Evolutionary conservation across 1,140 invertebrate species (phyloP).

Genomic region (Drosophila punjabiensis): DNA sequence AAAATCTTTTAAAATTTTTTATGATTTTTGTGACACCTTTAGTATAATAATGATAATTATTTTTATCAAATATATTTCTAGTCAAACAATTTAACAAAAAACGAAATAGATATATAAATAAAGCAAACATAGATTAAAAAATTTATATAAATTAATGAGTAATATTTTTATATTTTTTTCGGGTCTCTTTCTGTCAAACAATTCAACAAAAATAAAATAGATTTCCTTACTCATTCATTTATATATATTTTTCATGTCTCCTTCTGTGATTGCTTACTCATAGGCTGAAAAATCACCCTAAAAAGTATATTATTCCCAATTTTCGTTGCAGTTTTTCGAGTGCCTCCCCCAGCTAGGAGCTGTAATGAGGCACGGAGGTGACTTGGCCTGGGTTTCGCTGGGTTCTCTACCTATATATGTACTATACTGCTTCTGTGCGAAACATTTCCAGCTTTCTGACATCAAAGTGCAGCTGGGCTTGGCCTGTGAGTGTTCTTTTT

Average conservation of each 20-base stretch:
- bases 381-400: conserved; percentile 22
- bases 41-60: no score
- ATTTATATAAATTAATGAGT: no score
- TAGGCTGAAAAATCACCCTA: neutral
- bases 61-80: no score
- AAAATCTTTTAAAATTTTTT: no score
- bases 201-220: neutral
- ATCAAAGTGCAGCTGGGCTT: conserved; percentile 81
- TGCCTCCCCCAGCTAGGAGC: conserved; percentile 32
- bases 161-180: no score
- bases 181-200: neutral
- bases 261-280: neutral
- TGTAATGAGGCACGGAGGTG: conserved; percentile 65
- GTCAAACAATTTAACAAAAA: no score
- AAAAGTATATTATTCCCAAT: neutral
- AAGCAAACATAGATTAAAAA: no score
- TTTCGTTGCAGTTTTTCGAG: conserved; percentile 6
- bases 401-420: conserved; percentile 26
- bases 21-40: no score
- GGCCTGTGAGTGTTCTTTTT: conserved; percentile 43
- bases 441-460: conserved; percentile 52
- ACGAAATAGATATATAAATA: no score
- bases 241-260: neutral
- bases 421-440: conserved; percentile 18
- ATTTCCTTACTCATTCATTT: neutral